Base-by-base conservation (phyloP, 2,113 vertebrate species). In the Boulengeromyrus knoepffleri region DNA sequence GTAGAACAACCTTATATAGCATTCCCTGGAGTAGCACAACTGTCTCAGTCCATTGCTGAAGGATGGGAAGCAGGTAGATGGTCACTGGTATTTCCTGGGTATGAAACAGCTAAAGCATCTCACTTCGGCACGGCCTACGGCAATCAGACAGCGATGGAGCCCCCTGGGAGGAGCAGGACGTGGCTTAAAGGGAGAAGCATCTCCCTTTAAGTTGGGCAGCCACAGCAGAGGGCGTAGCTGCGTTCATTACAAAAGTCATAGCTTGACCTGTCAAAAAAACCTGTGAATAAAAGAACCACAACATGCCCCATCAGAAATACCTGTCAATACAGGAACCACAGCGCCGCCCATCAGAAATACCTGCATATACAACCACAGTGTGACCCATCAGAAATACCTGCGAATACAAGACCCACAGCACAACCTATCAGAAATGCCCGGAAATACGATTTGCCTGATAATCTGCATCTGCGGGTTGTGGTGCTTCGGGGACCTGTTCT, bases 41-140 rank as follows among this genome's bases (percentile, higher is more conserved):
- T 24, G 19, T 58, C 6, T 24, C 21, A n/a, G 58, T 62, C 58
- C 24, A 0, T 62, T 62, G 58, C 58, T 36, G 7, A 39, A 62
- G 58, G 58, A 45, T 56, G 42, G 31, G 53, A 88, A 15, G 12
- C n/a, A 27, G 17, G 36, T 15, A 46, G 62, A 36, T 47, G 4
- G 49, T 46, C 21, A 15, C 36, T 85, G 77, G 45, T 58, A 56
- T 53, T 83, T 83, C 70, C 27, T 24, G 77, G 90, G 88, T 88
- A 88, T 31, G 80, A 88, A 88, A 56, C 53, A 58, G 45, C 86
- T 88, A 52, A 87, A 70, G 45, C 47, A 62, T 39, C 21, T 88
- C 58, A 31, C 49, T 88, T 52, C 88, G 13, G 86, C 49, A 45
- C 21, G 39, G 47, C 89, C 84, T 90, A 4, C 47, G 50, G 89